phyloP scores from a whole-genome alignment of 2,888 invertebrate genomes.

The Neoaliturus tenellus region DNA sequence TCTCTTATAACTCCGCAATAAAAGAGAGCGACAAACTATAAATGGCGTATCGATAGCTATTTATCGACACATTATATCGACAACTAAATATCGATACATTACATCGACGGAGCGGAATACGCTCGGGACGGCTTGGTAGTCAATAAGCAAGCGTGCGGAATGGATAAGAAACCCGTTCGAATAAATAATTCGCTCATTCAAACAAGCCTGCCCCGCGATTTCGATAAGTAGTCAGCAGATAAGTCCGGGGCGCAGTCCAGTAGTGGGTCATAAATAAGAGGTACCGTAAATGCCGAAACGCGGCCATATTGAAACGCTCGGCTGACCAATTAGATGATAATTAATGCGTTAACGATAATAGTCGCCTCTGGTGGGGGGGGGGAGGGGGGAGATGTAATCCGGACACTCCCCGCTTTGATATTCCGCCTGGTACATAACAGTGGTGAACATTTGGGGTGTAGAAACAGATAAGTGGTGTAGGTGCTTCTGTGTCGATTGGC shows the following conservation, averaged over 20 bases:
- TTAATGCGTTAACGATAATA: constrained; percentile 41
- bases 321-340: constrained; percentile 40
- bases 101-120: constrained; percentile 1
- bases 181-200: constrained; percentile 42
- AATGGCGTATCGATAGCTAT: constrained; percentile 33
- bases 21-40: constrained; percentile 17
- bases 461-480: neutral
- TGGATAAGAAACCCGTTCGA: constrained; percentile 37
- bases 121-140: neutral
- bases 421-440: neutral
- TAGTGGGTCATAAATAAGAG: constrained; percentile 39
- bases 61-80: constrained; percentile 29
- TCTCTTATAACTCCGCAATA: neutral
- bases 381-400: neutral
- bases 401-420: neutral
- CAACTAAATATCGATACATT: constrained; percentile 19
- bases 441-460: neutral
- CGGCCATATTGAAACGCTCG: constrained; percentile 46
- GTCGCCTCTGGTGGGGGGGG: constrained; percentile 18
- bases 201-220: constrained; percentile 24
- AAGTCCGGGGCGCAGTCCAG: constrained; percentile 15
- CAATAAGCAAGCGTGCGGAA: neutral
- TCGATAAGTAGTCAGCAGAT: constrained; percentile 17
- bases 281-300: constrained; percentile 17
- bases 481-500: too few species aligned